These are phyloP conservation scores for Rhynchophorus ferrugineus DNA, from an alignment of 1,140 invertebrate genomes.

Conservation along the genomic window DNA sequence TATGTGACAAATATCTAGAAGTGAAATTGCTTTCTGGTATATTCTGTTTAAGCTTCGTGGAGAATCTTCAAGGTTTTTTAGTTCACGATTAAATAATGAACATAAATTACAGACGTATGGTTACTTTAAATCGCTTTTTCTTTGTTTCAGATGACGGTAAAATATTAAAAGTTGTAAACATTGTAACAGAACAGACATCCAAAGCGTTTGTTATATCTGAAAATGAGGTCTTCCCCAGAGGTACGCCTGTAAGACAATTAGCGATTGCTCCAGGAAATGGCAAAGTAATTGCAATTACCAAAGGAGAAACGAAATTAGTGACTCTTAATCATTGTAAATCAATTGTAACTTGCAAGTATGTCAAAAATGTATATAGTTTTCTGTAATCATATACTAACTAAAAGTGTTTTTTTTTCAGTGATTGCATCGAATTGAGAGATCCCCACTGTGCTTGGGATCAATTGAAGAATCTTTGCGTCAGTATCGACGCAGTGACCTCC, in stretches of 20 bases:
- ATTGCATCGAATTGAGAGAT: slow-evolving; percentile 89
- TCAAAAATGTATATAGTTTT: slow-evolving; percentile 1
- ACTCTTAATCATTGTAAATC: slow-evolving; percentile 78
- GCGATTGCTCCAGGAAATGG: slow-evolving; percentile 57
- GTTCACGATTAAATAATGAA: too few species aligned
- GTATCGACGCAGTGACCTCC: slow-evolving; percentile 37
- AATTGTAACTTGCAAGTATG: slow-evolving; percentile 59
- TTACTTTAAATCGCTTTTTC: too few species aligned
- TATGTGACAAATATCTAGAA: too few species aligned
- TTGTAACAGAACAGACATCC: slow-evolving; percentile 52
- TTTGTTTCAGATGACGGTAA: slow-evolving; percentile 71
- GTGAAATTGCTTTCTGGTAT: too few species aligned
- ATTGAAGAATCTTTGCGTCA: slow-evolving; percentile 58
- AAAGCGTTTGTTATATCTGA: slow-evolving; percentile 78
- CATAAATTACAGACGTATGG: too few species aligned
- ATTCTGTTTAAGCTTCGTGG: too few species aligned
- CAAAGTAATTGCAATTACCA: slow-evolving; percentile 85
- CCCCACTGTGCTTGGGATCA: slow-evolving; percentile 96
- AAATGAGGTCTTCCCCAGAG: slow-evolving; percentile 63
- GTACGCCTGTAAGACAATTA: slow-evolving; percentile 63
- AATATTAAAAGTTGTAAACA: slow-evolving; percentile 87
- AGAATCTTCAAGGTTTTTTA: too few species aligned
- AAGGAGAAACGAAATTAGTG: slow-evolving; percentile 77
- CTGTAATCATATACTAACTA: slow-evolving; percentile 6
- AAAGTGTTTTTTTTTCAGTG: slow-evolving; percentile 49